Percentiles rank a stretch among this genome's conserved stretches.
phyloP scores from a whole-genome alignment of 2,797 vertebrate genomes.

The Acanthornis magna region DNA sequence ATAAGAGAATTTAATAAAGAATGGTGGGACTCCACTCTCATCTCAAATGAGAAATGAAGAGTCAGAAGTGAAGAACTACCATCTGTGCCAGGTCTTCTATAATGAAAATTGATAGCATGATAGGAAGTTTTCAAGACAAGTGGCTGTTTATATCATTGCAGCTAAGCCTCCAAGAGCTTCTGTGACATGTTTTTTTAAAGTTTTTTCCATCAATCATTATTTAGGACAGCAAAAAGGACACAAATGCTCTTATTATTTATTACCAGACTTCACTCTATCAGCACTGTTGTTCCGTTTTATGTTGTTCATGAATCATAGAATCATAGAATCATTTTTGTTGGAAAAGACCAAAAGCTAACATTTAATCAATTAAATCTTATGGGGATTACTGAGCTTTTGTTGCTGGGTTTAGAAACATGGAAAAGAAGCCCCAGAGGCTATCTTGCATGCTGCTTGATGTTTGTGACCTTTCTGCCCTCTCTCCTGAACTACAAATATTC shows the following conservation, averaged over 20 bases:
- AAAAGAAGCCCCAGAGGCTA: background rate
- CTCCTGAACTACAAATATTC: background rate
- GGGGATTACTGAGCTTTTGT: background rate
- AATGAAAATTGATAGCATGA: background rate
- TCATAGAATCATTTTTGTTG: background rate
- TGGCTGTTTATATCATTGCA: background rate
- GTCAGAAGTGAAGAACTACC: background rate
- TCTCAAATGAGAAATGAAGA: background rate
- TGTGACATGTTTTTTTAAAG: background rate
- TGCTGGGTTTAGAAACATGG: background rate
- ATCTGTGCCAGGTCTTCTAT: background rate
- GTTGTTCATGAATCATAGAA: background rate
- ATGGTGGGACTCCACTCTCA: background rate
- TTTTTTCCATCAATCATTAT: background rate
- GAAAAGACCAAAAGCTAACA: background rate
- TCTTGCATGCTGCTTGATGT: background rate
- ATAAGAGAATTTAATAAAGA: background rate
- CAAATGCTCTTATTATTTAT: background rate
- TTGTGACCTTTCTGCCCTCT: background rate
- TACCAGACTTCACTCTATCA: background rate
- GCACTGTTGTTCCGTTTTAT: background rate
- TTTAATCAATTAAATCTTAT: background rate
- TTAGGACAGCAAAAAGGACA: background rate
- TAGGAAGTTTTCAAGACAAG: constrained; percentile 5
- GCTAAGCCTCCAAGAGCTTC: background rate